Evolutionary conservation across 2,113 vertebrate species (phyloP), one percentile per base, ranked within the genome.

Genomic region (Fregata magnificens): DNA sequence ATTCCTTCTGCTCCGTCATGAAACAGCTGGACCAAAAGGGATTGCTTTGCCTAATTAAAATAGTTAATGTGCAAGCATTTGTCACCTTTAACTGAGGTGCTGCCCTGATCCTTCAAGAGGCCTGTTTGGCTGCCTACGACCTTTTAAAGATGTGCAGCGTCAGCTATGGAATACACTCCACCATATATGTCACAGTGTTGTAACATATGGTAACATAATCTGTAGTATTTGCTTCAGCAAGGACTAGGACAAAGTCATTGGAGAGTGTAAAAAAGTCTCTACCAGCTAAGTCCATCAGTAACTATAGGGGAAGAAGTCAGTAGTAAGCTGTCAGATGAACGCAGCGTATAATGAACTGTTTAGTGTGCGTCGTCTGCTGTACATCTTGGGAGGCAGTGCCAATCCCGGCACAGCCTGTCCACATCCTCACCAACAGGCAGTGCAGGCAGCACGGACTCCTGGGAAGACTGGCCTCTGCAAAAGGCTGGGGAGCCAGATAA

Each of bases 241-340:
- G 1, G 61, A 14, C 3, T 6, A 19, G 26, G 40, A 31, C 8
- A 11, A 65, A 59, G n/a, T 11, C 32, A 17, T 1, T 25, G 32
- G 16, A n/a, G 24, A 28, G 21, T 6, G 13, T 32, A 25, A 55
- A 42, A 53, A 5, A 22, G 10, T 38, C 29, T 67, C 10, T 38
- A 5, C 7, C 13, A 38, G 19, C 7, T 34, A 13, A 5, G 12
- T 36, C 34, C 42, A 28, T 20, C 29, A 32, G 29, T 19, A 63
- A 12, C 8, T 14, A 2, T 1, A 5, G 18, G 32, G 31, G n/a
- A 62, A 61, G n/a, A 38, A 50, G 10, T 10, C 22, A 50, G 13
- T 5, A 42, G 32, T 0, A 24, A 36, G 22, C 47, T 34, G 36
- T 12, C 28, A 25, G 55, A 6, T 11, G 20, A 25, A 15, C 0